Conservation (phyloP, 2,113 vertebrate genomes). For the Condylura cristata region DNA sequence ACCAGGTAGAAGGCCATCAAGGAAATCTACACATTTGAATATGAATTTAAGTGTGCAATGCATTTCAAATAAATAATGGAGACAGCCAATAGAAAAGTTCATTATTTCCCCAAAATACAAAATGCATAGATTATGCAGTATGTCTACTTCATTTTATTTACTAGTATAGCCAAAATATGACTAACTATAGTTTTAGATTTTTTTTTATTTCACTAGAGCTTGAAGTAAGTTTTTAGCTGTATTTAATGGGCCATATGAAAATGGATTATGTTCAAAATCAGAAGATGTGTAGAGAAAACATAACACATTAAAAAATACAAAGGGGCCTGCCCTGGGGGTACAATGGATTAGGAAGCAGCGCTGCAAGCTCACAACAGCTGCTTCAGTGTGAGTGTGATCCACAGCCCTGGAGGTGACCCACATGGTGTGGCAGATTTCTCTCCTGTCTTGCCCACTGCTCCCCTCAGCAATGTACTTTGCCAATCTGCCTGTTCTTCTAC, state of each 20-base stretch:
- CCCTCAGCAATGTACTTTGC: too few relatives aligned
- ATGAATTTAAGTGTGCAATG: neutral
- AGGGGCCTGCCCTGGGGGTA: too few relatives aligned
- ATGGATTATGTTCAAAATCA: neutral
- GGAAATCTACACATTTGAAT: neutral
- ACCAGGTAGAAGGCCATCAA: neutral
- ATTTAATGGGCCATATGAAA: neutral
- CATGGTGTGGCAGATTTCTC: too few relatives aligned
- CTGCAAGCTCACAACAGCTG: too few relatives aligned
- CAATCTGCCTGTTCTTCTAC: too few relatives aligned
- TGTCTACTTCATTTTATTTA: neutral
- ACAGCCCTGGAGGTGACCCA: too few relatives aligned
- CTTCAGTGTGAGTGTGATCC: too few relatives aligned
- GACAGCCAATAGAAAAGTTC: neutral
- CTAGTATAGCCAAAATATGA: neutral
- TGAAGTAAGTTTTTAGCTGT: neutral
- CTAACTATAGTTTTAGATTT: neutral
- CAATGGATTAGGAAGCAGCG: too few relatives aligned
- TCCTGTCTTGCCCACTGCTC: too few relatives aligned
- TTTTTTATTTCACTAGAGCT: neutral
- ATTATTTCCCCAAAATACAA: neutral
- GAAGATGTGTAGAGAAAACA: neutral
- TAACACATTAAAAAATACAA: neutral
- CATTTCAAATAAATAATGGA: conserved; percentile 7
- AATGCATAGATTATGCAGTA: neutral